Evolutionary conservation across 2,797 vertebrate genomes (phyloP).

Genomic region (Helicolenus hilgendorfi): DNA sequence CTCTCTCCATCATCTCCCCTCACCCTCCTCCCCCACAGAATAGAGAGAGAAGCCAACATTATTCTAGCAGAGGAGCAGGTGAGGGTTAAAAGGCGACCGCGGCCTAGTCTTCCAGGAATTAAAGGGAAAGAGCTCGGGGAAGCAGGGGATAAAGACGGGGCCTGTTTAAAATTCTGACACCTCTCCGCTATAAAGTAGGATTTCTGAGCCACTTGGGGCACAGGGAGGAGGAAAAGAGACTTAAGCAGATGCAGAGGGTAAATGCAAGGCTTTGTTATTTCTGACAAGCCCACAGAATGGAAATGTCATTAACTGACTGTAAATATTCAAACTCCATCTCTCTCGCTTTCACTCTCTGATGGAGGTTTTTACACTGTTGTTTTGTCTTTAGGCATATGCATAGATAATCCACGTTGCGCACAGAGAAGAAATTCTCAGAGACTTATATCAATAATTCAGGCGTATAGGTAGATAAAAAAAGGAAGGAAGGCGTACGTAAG

Average conservation of each 20-base stretch:
- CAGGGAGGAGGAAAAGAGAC: conserved; percentile 87
- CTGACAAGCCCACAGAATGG: conserved; percentile 89
- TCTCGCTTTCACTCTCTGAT: conserved; percentile 71
- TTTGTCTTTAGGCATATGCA: conserved; percentile 87
- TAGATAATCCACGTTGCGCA: conserved; percentile 74
- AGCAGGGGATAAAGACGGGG: conserved; percentile 86
- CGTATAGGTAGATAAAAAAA: conserved; percentile 64
- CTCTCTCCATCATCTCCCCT: conserved; percentile 59
- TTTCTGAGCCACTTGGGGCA: conserved; percentile 90
- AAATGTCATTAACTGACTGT: conserved; percentile 90
- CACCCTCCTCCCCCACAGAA: conserved; percentile 50
- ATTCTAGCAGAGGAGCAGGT: conserved; percentile 85
- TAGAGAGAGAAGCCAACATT: conserved; percentile 82
- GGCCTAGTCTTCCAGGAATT: conserved; percentile 88
- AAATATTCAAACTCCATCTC: conserved; percentile 88
- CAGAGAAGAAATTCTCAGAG: conserved; percentile 64
- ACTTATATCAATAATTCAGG: conserved; percentile 85
- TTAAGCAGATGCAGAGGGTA: conserved; percentile 90
- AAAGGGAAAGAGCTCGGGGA: conserved; percentile 85
- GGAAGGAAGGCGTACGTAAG: conserved; percentile 33
- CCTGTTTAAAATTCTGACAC: conserved; percentile 91
- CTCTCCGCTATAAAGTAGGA: conserved; percentile 90
- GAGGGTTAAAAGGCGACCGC: conserved; percentile 87
- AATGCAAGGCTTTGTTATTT: conserved; percentile 89
- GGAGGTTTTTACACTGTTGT: conserved; percentile 78